Evolutionary conservation across 1,140 invertebrate genomes (phyloP).

Genomic region (Sogatella furcifera): DNA sequence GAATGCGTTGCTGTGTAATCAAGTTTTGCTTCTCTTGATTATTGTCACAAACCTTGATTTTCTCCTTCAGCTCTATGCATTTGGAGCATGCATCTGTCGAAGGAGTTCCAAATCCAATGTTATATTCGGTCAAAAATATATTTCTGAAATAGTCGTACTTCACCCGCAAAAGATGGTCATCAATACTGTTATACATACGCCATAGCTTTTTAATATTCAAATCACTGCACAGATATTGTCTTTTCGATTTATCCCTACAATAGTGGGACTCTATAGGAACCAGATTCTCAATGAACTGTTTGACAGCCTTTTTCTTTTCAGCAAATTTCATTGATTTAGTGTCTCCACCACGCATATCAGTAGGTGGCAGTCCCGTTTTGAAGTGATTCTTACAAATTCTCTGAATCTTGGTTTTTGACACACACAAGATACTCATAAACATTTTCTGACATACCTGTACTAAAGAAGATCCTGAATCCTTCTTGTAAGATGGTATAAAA

Average conservation of each 20-base stretch:
- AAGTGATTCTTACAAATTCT: constrained; percentile 1
- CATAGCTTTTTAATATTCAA: not conserved
- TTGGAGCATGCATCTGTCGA: not conserved
- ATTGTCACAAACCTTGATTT: not conserved
- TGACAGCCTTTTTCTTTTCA: not conserved
- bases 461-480: not conserved
- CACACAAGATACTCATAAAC: not conserved
- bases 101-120: not conserved
- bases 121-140: not conserved
- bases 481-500: not conserved
- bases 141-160: not conserved
- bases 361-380: not conserved
- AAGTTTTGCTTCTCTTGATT: not conserved
- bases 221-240: not conserved
- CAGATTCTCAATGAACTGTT: not conserved
- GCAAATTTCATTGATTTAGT: not conserved
- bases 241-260: not conserved
- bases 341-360: not conserved
- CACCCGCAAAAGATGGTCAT: not conserved
- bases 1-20: not conserved
- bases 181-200: not conserved
- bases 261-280: not conserved
- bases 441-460: not conserved
- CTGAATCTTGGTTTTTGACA: not conserved
- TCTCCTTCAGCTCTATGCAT: not conserved